A percentile compares a stretch with the other conserved stretches of the same genome.
These are phyloP conservation scores for Catamblyrhynchus diadema DNA, from an alignment of 2,797 vertebrate genomes.

Conservation along the genomic window DNA sequence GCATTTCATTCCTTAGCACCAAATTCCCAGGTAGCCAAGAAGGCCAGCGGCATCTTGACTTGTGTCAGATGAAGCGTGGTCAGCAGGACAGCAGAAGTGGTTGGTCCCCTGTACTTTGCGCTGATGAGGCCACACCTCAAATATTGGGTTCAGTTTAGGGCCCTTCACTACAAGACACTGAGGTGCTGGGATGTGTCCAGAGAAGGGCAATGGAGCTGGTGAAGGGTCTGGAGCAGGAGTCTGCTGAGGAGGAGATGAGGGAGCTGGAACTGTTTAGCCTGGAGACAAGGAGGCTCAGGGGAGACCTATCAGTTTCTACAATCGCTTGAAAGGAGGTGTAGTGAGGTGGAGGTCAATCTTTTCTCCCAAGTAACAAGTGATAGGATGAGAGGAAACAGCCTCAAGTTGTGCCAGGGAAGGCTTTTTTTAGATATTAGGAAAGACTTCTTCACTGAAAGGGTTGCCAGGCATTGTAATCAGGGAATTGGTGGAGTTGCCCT, in stretches of 20 bases:
- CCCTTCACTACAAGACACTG: neutral
- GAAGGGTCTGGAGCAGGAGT: neutral
- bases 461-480: neutral
- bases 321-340: neutral
- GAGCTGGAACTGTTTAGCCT: neutral
- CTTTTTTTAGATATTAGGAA: neutral
- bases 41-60: neutral
- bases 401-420: neutral
- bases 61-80: neutral
- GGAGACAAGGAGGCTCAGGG: neutral
- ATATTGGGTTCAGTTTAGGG: neutral
- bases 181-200: neutral
- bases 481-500: neutral
- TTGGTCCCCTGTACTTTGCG: neutral
- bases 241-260: neutral
- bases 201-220: fast-evolving
- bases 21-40: neutral
- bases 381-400: neutral
- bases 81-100: neutral
- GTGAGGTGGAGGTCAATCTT: fast-evolving
- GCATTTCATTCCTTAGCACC: neutral
- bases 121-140: neutral
- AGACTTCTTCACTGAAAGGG: neutral
- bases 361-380: neutral
- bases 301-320: neutral